Base-by-base conservation (phyloP, 2,797 vertebrate species). In the Fringilla coelebs region DNA sequence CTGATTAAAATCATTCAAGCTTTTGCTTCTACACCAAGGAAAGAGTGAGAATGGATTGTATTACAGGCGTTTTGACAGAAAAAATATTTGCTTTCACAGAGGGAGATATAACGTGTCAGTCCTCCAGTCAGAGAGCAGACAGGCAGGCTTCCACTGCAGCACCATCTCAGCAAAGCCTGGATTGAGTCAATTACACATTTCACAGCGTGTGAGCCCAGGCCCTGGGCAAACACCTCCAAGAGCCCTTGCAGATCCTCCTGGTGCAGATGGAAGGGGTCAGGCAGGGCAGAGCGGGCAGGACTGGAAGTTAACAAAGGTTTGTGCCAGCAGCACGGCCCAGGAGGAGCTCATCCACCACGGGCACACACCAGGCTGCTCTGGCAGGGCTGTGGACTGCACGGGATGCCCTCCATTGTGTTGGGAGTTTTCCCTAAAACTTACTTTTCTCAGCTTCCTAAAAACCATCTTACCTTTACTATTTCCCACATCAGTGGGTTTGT, bases 81-180 rank as follows among this genome's bases (percentile, higher is more conserved):
- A 82, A 92, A 93, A 89, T 95, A 96, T 95, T 96, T 96, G 85
- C 84, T 89, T 95, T 95, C 86, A 86, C 45, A 1, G 72, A 67
- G 60, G 52, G 52, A 91, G 88, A 85, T 89, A 84, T 8, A 91
- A 80, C 0, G 31, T 88, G 78, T 92, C 96, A 94, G 58, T 94
- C 66, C 66, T 60, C 31, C 48, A 89, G 79, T 40, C 81, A 84
- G 70, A 77, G 26, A 85, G 76, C 48, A 85, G 74, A 36, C 71
- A 81, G 71, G 40, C 55, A 91, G 61, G 34, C 55, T 90, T 93
- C 83, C 28, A 54, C 74, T 85, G 26, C 85, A 63, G 66, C 5
- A 7, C 17, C 10, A 34, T 48, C 71, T 55, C 51, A 66, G 66
- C 25, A 3, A 63, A 49, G 41, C 17, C 75, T 73, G 73, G 4